Evolutionary conservation across 2,888 invertebrate species (phyloP), one percentile per base, ranked within the genome.

Genomic region (Tenthredo amoena): DNA sequence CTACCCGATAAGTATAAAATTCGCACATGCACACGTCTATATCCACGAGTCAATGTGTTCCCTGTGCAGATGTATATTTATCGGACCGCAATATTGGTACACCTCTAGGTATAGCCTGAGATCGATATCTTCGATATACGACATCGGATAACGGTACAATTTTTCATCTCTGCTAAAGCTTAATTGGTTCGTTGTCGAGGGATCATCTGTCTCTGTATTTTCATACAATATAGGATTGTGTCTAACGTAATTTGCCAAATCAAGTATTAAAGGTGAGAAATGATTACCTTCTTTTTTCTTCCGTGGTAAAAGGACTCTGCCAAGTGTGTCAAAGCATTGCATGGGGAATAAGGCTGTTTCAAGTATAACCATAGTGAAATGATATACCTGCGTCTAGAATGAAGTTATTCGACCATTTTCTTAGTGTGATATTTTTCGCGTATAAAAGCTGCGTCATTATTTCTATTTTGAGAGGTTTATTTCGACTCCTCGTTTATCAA

Each of bases 401-500:
- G 68, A 68, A 68, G 68, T 68, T 68, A 34, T 68, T 26, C 68
- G 34, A 31, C 68, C 21, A 6, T 68, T 68, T 68, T 15, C 21
- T 68, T 31, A 34, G 68, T 31, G 34, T 31, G 37, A 71, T 37
- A 71, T 18, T 71, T 71, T 18, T 12, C 18, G 43, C 50, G 26
- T 62, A 62, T 62, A 62, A 34, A 34, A 72, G 71, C 71, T 37
- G 71, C n/a, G n/a, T 76, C 47, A 79, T 81, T 62, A 81, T 81
- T 81, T 81, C 62, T 62, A 81, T 81, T 81, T 81, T 55, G 55
- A 77, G 55, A 77, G 77, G 77, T 77, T 77, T 55, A 77, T 77
- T 77, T 81, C 81, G 81, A 34, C 62, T 81, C 81, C 10, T 81
- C 81, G 62, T 81, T 81, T 81, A 81, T 81, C 81, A 81, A 81